Conservation (phyloP, 2,888 invertebrate species). For the Sinopyrophorus schimmeli region DNA sequence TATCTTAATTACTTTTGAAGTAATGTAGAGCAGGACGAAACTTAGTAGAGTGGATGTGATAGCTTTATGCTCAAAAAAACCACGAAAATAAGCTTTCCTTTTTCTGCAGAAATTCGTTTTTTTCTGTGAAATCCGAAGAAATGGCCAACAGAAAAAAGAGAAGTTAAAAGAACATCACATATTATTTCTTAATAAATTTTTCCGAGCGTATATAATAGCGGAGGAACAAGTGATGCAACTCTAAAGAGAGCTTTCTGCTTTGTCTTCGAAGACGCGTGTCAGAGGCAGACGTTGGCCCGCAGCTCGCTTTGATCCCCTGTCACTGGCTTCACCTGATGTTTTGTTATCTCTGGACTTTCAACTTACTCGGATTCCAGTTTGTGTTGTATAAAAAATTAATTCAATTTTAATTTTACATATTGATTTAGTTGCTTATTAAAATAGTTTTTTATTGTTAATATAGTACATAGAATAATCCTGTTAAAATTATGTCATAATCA, state of each 20-base stretch:
- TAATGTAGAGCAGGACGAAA: background rate
- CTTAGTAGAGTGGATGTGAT: background rate
- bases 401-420: no score
- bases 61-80: constrained; percentile 4
- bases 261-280: constrained; percentile 37
- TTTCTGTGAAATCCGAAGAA: constrained; percentile 1
- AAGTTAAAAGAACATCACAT: constrained; percentile 18
- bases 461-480: no score
- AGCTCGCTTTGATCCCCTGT: constrained; percentile 40
- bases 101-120: constrained; percentile 7
- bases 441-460: no score
- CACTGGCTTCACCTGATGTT: constrained; percentile 37
- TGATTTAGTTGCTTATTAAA: no score
- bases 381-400: no score
- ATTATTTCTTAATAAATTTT: constrained; percentile 25
- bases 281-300: constrained; percentile 33
- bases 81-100: constrained; percentile 11
- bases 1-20: constrained; percentile 5
- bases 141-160: constrained; percentile 1
- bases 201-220: constrained; percentile 20
- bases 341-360: constrained; percentile 19
- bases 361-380: constrained; percentile 11
- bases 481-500: no score
- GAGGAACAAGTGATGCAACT: constrained; percentile 21
- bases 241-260: constrained; percentile 26